Conservation (phyloP, 2,113 vertebrate genomes). For the Pantherophis guttatus region DNA sequence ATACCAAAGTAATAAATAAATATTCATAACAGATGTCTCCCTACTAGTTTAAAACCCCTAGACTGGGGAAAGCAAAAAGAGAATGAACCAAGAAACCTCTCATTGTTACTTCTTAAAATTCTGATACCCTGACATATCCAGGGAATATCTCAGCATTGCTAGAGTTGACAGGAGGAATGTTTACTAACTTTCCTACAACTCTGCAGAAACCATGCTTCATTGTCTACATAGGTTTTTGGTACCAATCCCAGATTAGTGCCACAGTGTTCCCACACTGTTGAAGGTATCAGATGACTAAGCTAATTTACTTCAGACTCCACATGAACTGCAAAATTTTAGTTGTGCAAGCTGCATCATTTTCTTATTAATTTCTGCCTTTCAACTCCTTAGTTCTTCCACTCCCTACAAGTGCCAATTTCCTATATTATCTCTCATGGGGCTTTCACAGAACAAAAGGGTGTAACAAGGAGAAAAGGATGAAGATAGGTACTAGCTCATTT, state of each 20-base stretch:
- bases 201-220: neutral
- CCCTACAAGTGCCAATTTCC: neutral
- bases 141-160: neutral
- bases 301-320: neutral
- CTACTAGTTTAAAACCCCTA: neutral
- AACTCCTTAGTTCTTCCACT: neutral
- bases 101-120: neutral
- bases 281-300: neutral
- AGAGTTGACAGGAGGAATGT: neutral
- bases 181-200: neutral
- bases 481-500: neutral
- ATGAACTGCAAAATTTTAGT: neutral
- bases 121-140: neutral
- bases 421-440: neutral
- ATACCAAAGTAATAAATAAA: neutral
- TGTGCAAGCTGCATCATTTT: neutral
- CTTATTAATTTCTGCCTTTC: neutral
- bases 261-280: neutral
- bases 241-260: neutral
- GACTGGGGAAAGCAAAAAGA: neutral
- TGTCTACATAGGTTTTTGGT: neutral
- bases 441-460: neutral
- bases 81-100: neutral
- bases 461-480: neutral
- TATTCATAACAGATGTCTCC: neutral